Percentiles rank a stretch among this genome's conserved stretches.
Conservation (phyloP, 2,888 invertebrate species). For the Callyntrura sp. region DNA sequence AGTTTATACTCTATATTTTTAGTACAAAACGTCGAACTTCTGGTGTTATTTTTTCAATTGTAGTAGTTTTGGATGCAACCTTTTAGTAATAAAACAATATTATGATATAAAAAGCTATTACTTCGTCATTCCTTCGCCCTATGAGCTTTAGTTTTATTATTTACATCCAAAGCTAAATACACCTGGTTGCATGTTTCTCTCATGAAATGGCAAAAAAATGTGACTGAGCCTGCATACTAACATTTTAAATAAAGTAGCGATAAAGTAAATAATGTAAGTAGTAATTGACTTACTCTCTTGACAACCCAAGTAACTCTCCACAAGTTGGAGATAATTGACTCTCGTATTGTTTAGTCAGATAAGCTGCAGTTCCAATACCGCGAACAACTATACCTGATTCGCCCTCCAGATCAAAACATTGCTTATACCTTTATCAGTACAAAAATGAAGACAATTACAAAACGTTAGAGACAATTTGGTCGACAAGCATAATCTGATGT, state of each 20-base stretch:
- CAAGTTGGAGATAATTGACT: slow-evolving; percentile 82
- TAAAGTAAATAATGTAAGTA: background rate
- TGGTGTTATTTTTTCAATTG: too few relatives aligned
- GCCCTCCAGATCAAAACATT: slow-evolving; percentile 98
- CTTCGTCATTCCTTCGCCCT: background rate
- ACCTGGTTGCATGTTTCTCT: background rate
- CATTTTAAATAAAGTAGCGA: background rate
- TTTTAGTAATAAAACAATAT: slow-evolving; percentile 1
- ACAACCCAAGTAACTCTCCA: slow-evolving; percentile 70
- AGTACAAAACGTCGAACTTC: too few relatives aligned
- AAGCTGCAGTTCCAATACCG: slow-evolving; percentile 96
- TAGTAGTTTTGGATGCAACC: background rate
- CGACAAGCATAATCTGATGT: background rate
- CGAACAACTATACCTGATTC: slow-evolving; percentile 98
- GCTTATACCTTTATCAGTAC: slow-evolving; percentile 90
- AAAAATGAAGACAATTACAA: too few relatives aligned
- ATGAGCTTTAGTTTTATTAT: background rate
- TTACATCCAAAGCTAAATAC: background rate
- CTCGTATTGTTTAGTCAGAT: slow-evolving; percentile 87
- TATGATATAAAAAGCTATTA: background rate
- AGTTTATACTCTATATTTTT: too few relatives aligned
- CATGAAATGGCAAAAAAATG: background rate
- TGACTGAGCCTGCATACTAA: background rate
- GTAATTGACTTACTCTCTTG: slow-evolving; percentile 81
- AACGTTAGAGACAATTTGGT: background rate